A percentile compares a stretch with the other conserved stretches of the same genome.
Conservation (phyloP, 1,140 invertebrate species). For the Musca domestica region DNA sequence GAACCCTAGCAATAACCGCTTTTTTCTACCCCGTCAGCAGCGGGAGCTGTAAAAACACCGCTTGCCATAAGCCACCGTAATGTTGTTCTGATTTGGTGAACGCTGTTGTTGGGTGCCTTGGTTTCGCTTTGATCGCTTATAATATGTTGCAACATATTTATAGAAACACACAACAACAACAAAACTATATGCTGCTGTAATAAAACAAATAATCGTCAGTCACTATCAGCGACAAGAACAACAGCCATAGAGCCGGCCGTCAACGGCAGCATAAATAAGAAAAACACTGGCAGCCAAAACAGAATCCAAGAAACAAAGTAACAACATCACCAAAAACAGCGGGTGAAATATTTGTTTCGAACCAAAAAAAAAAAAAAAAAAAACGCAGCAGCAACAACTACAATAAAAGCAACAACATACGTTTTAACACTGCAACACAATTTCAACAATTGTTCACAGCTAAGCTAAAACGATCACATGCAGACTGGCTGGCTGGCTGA, state of each 20-base stretch:
- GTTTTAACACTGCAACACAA: not conserved
- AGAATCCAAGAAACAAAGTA: not conserved
- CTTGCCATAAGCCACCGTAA: not conserved
- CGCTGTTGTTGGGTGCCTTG: not conserved
- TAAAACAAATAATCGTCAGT: conserved; percentile 19
- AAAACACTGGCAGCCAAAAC: not conserved
- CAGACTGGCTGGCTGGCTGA: too few relatives aligned
- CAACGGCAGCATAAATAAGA: not conserved
- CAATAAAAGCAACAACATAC: not conserved
- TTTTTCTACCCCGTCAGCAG: too few relatives aligned
- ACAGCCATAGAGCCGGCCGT: not conserved
- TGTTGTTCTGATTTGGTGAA: not conserved
- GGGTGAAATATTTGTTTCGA: conserved; percentile 18
- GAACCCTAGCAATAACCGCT: too few relatives aligned
- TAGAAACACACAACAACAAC: not conserved
- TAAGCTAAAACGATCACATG: too few relatives aligned
- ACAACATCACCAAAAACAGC: conserved; percentile 22
- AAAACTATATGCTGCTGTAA: too few relatives aligned
- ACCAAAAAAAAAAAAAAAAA: too few relatives aligned
- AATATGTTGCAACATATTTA: conserved; percentile 22
- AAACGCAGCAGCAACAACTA: not conserved
- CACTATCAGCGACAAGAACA: conserved; percentile 12
- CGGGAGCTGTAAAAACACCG: too few relatives aligned
- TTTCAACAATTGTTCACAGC: not conserved
- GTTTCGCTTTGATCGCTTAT: not conserved